Conservation (phyloP, 2,113 vertebrate genomes). For the Eira barbara region DNA sequence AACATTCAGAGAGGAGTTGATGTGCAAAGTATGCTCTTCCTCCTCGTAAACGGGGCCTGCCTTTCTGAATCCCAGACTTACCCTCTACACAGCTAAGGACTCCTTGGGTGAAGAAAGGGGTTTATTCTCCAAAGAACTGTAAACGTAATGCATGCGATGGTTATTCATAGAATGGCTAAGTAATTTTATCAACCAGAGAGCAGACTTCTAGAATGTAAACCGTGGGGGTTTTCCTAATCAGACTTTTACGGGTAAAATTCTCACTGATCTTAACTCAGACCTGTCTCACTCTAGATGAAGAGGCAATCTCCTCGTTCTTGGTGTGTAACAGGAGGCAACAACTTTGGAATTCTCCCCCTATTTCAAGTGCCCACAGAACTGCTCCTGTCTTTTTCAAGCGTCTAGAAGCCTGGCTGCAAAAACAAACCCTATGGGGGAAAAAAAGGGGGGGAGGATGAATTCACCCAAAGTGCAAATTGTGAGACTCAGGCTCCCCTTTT, state of each 20-base stretch:
- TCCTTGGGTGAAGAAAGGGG: background rate
- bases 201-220: background rate
- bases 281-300: constrained; percentile 38
- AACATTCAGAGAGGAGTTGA: background rate
- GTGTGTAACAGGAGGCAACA: constrained; percentile 47
- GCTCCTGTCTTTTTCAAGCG: background rate
- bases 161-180: background rate
- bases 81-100: background rate
- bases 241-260: background rate
- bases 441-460: constrained; percentile 6
- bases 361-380: constrained; percentile 23
- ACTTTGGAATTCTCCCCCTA: constrained; percentile 56
- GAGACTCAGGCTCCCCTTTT: constrained; percentile 5
- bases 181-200: background rate
- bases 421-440: background rate
- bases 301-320: constrained; percentile 18
- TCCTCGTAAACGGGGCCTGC: background rate
- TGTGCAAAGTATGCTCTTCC: background rate
- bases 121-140: background rate
- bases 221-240: background rate
- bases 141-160: background rate
- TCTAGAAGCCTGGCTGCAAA: background rate
- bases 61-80: background rate
- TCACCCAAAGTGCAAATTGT: constrained; percentile 32
- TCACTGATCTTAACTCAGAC: background rate